Percentiles rank a stretch among this genome's conserved stretches.
Evolutionary conservation across 2,113 vertebrate genomes (phyloP).

Genomic region (Phoxinus phoxinus): DNA sequence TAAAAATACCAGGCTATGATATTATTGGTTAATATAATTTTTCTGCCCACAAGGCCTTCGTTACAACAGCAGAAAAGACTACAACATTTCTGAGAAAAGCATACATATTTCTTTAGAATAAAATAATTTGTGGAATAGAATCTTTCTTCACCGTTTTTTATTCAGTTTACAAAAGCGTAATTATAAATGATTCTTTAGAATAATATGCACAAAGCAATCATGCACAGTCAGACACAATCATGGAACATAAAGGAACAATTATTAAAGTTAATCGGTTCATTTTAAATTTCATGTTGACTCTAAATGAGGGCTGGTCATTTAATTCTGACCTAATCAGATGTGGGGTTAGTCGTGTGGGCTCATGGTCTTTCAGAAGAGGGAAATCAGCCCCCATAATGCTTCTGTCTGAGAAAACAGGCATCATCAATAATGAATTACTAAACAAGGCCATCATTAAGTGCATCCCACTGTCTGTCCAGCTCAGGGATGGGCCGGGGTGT

Average conservation of each 20-base stretch:
- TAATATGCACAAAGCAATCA: neutral
- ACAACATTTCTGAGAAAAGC: neutral
- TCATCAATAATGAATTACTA: constrained; percentile 57
- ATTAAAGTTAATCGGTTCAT: neutral
- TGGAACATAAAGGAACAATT: neutral
- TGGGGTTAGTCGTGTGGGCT: constrained; percentile 16
- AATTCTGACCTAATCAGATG: neutral
- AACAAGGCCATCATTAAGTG: constrained; percentile 45
- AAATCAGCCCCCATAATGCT: constrained; percentile 44
- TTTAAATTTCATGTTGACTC: neutral
- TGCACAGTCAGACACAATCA: constrained; percentile 2
- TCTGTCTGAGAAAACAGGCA: constrained; percentile 46
- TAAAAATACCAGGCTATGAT: no score
- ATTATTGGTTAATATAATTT: no score
- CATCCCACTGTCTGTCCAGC: constrained; percentile 41
- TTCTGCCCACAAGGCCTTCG: neutral
- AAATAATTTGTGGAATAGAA: no score
- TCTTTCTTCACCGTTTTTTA: neutral
- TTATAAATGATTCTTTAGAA: neutral
- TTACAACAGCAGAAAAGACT: neutral
- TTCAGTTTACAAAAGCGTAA: neutral
- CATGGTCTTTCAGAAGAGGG: constrained; percentile 13
- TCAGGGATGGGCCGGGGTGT: constrained; percentile 13
- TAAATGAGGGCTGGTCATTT: neutral
- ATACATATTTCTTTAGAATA: neutral